phyloP scores from a whole-genome alignment of 2,888 invertebrate species.

The Halictus quadricinctus region DNA sequence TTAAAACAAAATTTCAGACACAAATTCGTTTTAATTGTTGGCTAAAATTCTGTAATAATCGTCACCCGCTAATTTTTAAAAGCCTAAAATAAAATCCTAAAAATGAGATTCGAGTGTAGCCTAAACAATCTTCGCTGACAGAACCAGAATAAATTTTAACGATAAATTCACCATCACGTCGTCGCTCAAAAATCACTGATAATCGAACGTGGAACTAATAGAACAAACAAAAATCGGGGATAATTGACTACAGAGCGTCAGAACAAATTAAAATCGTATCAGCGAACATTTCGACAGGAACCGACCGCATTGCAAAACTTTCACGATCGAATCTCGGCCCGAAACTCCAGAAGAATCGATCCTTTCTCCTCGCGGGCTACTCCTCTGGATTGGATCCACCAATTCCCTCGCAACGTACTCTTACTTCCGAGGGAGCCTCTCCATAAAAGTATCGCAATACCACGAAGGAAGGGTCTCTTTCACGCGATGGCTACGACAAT shows the following conservation, averaged over 20 bases:
- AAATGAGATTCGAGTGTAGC: no score
- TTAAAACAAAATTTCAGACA: no score
- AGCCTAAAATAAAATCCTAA: no score
- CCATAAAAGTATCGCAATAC: not conserved
- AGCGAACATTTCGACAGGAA: not conserved
- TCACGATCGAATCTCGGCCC: not conserved
- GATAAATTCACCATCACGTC: no score
- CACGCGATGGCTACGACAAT: conserved; percentile 46
- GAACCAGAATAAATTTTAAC: no score
- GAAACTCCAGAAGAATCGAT: not conserved
- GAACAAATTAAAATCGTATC: no score
- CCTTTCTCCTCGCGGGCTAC: not conserved
- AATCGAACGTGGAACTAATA: no score
- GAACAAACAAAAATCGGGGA: no score
- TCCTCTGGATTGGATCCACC: not conserved
- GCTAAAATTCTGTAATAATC: not conserved
- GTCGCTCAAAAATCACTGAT: no score
- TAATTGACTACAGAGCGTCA: no score
- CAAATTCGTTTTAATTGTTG: not conserved
- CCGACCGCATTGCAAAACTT: not conserved
- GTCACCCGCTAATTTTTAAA: no score
- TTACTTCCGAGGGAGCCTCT: not conserved
- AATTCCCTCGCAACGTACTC: not conserved
- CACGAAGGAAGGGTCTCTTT: not conserved
- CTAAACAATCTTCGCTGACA: no score